A percentile compares a stretch with the other conserved stretches of the same genome.
Conservation (phyloP, 2,888 invertebrate species). For the Lochmaea crataegi region DNA sequence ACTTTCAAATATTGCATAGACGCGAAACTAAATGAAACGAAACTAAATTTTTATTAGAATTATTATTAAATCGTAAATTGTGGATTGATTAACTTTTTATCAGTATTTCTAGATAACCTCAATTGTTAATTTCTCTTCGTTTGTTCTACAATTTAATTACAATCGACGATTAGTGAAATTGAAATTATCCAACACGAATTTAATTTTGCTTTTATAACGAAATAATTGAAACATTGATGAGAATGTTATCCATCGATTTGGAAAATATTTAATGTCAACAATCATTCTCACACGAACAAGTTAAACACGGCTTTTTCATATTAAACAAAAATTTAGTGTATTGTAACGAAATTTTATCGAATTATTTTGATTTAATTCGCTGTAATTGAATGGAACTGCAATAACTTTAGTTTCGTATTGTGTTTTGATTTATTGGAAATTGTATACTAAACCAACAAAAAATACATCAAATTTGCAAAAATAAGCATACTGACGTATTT, state of each 20-base stretch:
- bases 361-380: no score
- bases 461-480: no score
- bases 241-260: slow-evolving; percentile 14
- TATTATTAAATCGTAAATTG: not conserved
- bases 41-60: not conserved
- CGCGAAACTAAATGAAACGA: no score
- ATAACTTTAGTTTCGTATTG: no score
- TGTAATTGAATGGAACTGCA: not conserved
- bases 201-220: slow-evolving; percentile 10
- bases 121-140: not conserved
- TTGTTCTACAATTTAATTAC: slow-evolving; percentile 3
- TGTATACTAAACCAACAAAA: no score
- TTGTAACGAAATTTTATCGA: not conserved
- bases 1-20: no score
- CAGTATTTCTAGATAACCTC: not conserved
- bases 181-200: slow-evolving; percentile 6
- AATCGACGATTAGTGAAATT: slow-evolving; percentile 6
- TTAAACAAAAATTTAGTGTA: not conserved
- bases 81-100: not conserved
- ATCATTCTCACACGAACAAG: not conserved
- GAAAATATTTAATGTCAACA: slow-evolving; percentile 8
- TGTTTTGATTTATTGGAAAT: no score
- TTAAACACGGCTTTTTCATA: not conserved
- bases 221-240: slow-evolving; percentile 14
- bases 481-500: no score